A percentile compares a stretch with the other conserved stretches of the same genome.
These are phyloP conservation scores for Apocheima hispidaria DNA, from an alignment of 2,888 invertebrate species.

Conservation along the genomic window DNA sequence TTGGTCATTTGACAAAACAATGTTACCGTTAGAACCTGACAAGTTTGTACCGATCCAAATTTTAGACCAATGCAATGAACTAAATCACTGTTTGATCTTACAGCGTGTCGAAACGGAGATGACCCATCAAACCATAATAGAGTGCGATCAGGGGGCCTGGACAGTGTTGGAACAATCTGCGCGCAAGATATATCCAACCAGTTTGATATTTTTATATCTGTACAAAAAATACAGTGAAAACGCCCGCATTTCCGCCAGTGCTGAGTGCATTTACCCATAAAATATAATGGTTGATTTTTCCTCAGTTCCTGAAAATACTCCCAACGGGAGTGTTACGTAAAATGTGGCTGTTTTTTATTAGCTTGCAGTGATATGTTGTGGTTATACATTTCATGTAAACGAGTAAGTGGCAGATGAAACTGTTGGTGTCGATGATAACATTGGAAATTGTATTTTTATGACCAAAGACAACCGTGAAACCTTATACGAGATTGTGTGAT, in stretches of 20 bases:
- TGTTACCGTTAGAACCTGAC: not conserved
- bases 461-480: not conserved
- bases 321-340: constrained; percentile 54
- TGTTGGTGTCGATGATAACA: not conserved
- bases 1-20: not conserved
- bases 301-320: constrained; percentile 50
- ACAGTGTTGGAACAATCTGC: constrained; percentile 69
- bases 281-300: constrained; percentile 62
- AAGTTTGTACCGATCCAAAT: not conserved
- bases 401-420: not conserved
- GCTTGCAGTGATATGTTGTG: constrained; percentile 46
- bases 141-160: constrained; percentile 77
- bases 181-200: constrained; percentile 59
- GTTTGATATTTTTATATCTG: constrained; percentile 21
- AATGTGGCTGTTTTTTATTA: constrained; percentile 37
- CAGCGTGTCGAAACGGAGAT: constrained; percentile 77
- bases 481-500: not conserved
- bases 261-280: constrained; percentile 63
- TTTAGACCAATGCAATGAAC: not conserved
- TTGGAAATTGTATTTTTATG: not conserved
- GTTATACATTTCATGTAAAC: constrained; percentile 12
- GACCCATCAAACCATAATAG: constrained; percentile 82
- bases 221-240: constrained; percentile 31
- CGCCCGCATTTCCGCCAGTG: constrained; percentile 29
- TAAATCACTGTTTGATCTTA: constrained; percentile 59